These are phyloP conservation scores for Ceratosolen fusciceps DNA, from an alignment of 1,140 invertebrate species.

Conservation along the genomic window DNA sequence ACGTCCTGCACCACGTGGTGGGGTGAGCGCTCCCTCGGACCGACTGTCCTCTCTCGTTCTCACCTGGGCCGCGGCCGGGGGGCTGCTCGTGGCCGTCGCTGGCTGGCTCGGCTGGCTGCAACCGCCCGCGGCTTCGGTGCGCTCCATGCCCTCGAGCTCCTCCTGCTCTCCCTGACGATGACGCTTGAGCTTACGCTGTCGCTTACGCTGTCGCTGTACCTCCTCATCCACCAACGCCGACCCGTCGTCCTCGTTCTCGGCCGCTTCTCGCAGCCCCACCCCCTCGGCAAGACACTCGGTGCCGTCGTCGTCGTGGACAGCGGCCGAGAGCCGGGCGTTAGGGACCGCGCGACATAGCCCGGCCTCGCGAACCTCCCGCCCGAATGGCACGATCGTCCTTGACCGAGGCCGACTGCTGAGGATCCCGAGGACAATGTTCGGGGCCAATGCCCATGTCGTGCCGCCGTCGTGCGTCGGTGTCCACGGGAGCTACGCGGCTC, in stretches of 20 bases:
- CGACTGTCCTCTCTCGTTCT: neutral
- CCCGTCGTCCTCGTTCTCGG: neutral
- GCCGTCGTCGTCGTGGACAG: neutral
- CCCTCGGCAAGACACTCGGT: neutral
- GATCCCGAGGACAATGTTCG: neutral
- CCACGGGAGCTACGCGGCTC: neutral
- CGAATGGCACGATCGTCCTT: conserved; percentile 11
- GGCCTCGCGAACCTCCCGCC: conserved; percentile 17
- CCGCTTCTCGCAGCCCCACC: no score
- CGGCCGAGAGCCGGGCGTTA: conserved; percentile 9
- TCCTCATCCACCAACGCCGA: neutral
- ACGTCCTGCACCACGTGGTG: neutral
- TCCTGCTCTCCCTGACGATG: conserved; percentile 1
- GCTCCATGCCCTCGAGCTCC: conserved; percentile 16
- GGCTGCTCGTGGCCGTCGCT: neutral
- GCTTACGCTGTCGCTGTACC: neutral
- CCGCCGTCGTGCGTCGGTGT: no score
- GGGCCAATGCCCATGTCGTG: conserved; percentile 8
- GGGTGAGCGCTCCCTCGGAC: neutral
- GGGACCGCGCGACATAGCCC: conserved; percentile 29
- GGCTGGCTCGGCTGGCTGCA: neutral
- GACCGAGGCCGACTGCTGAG: neutral
- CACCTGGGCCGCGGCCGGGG: neutral
- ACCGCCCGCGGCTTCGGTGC: conserved; percentile 1
- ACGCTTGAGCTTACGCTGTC: no score